Conservation (phyloP, 2,113 vertebrate species). For the Cyprinodon brontotheroides region DNA sequence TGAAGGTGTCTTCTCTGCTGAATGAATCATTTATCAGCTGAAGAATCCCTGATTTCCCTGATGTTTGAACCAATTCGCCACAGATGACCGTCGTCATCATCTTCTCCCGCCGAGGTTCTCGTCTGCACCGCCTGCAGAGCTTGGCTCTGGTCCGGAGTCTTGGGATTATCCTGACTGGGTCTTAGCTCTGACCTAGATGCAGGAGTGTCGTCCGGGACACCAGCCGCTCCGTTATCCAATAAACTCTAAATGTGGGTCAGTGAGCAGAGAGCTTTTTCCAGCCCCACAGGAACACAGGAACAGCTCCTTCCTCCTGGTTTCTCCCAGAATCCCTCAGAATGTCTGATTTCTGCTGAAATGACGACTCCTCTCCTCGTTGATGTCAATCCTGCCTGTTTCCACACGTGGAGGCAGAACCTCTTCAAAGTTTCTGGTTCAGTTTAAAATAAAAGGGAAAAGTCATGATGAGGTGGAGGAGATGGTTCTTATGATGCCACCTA, state of each 20-base stretch:
- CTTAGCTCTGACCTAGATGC: slow-evolving; percentile 63
- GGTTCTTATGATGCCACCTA: no score
- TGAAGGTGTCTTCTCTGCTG: background rate
- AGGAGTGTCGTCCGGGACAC: slow-evolving; percentile 7
- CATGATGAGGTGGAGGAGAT: no score
- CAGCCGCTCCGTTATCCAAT: slow-evolving; percentile 35
- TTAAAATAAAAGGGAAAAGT: no score
- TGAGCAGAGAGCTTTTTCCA: background rate
- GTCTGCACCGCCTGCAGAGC: background rate
- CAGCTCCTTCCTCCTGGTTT: no score
- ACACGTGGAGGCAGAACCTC: no score
- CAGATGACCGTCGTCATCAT: background rate
- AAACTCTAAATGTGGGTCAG: slow-evolving; percentile 46
- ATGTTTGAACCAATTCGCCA: background rate
- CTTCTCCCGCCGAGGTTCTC: background rate
- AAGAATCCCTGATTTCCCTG: background rate
- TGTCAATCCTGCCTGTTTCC: no score
- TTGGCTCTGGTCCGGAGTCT: slow-evolving; percentile 15
- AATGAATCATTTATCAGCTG: background rate
- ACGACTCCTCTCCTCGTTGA: no score
- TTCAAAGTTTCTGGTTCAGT: no score
- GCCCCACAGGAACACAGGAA: no score
- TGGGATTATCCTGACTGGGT: slow-evolving; percentile 5
- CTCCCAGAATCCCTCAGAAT: no score
- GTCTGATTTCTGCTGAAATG: no score